Conservation (phyloP, 2,113 vertebrate species). For the Athene cunicularia region DNA sequence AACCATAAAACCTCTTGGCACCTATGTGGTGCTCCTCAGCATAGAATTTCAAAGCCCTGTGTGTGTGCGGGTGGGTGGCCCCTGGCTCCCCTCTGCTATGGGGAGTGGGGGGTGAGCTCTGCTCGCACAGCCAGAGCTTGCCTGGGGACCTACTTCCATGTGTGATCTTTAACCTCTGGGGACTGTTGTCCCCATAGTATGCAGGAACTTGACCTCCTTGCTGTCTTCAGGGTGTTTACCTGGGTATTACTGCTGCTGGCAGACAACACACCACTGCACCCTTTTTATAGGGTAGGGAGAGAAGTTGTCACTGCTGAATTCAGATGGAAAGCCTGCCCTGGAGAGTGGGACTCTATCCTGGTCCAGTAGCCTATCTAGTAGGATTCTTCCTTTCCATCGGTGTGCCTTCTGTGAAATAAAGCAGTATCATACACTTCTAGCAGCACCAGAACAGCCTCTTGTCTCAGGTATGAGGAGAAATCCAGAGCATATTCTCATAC, state of each 20-base stretch:
- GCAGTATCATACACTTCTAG: neutral
- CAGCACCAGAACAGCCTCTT: neutral
- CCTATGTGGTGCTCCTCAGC: neutral
- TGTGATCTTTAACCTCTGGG: neutral
- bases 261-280: neutral
- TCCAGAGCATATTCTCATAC: fast-evolving
- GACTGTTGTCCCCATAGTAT: neutral
- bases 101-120: neutral
- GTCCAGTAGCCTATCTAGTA: neutral
- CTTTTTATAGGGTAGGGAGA: neutral
- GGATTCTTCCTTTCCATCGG: neutral
- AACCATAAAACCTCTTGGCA: conserved; percentile 60
- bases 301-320: neutral
- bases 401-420: neutral
- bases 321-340: neutral
- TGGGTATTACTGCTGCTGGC: neutral
- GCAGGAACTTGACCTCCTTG: neutral
- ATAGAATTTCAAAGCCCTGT: conserved; percentile 39
- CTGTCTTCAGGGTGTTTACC: neutral
- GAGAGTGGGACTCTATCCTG: neutral
- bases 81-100: neutral
- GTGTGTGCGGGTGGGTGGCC: fast-evolving
- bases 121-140: neutral
- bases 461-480: neutral
- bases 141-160: fast-evolving